These are phyloP conservation scores for Lycaon pictus DNA, from an alignment of 2,113 vertebrate species.

Conservation along the genomic window DNA sequence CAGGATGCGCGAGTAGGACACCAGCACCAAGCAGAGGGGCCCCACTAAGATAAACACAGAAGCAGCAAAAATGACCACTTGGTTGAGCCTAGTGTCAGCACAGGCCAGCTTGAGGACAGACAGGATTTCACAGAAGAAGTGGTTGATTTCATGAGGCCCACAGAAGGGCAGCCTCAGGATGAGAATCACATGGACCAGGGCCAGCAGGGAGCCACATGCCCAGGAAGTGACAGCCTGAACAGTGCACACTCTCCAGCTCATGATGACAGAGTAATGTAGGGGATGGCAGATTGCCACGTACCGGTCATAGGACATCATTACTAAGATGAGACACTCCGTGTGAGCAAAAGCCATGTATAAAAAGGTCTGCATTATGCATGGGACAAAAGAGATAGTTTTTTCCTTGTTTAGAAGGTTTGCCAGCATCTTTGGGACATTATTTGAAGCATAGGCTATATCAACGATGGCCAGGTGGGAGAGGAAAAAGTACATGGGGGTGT, in stretches of 20 bases:
- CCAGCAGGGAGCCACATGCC: slow-evolving; percentile 57
- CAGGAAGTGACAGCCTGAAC: neutral
- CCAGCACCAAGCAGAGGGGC: slow-evolving; percentile 68
- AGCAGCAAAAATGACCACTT: neutral
- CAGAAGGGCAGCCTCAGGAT: slow-evolving; percentile 30
- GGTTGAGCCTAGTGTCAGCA: neutral
- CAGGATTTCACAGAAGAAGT: neutral
- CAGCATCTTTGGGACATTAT: slow-evolving; percentile 79
- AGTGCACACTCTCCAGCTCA: slow-evolving; percentile 60
- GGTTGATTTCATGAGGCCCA: neutral
- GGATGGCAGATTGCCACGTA: slow-evolving; percentile 75
- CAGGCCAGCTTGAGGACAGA: neutral
- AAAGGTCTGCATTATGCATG: slow-evolving; percentile 73
- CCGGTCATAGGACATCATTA: slow-evolving; percentile 77
- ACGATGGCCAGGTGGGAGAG: slow-evolving; percentile 75
- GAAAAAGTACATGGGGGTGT: slow-evolving; percentile 83
- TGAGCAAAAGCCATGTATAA: slow-evolving; percentile 79
- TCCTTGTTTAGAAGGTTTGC: slow-evolving; percentile 58
- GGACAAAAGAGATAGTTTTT: slow-evolving; percentile 69
- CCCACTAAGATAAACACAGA: slow-evolving; percentile 70
- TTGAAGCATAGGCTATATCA: slow-evolving; percentile 78
- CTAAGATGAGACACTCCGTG: slow-evolving; percentile 77
- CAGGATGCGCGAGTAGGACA: slow-evolving; percentile 58
- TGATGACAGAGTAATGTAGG: slow-evolving; percentile 52
- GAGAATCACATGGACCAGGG: slow-evolving; percentile 73